Conservation (phyloP, 2,888 invertebrate species). For the Melikaiella ostensackeni region DNA sequence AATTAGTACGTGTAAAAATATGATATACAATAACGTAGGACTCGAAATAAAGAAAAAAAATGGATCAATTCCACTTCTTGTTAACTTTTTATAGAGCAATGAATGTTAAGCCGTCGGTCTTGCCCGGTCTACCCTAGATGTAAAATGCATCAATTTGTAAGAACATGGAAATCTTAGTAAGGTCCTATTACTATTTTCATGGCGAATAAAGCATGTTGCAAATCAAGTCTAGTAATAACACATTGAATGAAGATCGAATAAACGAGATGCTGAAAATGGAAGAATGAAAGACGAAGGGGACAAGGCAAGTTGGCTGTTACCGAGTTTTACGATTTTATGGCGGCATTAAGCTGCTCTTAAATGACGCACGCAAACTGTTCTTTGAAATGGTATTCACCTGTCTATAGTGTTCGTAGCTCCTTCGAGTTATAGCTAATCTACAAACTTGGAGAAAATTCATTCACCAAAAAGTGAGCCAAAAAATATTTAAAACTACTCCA, state of each 20-base stretch:
- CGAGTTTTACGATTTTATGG: constrained; percentile 9
- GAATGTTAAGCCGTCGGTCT: too few relatives aligned
- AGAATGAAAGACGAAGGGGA: constrained; percentile 7
- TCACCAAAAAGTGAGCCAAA: neutral
- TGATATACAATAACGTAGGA: too few relatives aligned
- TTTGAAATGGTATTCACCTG: neutral
- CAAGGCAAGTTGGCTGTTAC: neutral
- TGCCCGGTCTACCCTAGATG: neutral
- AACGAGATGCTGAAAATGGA: neutral
- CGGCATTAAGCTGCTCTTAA: constrained; percentile 5
- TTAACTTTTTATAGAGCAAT: too few relatives aligned
- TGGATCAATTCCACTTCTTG: too few relatives aligned
- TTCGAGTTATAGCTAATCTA: neutral
- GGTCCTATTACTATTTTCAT: neutral
- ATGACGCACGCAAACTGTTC: constrained; percentile 20
- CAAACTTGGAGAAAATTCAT: neutral
- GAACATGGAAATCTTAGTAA: neutral
- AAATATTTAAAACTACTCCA: too few relatives aligned
- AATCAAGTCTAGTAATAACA: neutral
- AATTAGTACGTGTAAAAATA: too few relatives aligned
- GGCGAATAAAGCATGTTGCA: neutral
- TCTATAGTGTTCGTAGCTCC: neutral
- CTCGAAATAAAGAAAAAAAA: too few relatives aligned
- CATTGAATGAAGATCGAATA: neutral
- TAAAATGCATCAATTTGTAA: neutral